Percentiles rank a stretch among this genome's conserved stretches.
Conservation (phyloP, 1,140 invertebrate species). For the Aphis gossypii region DNA sequence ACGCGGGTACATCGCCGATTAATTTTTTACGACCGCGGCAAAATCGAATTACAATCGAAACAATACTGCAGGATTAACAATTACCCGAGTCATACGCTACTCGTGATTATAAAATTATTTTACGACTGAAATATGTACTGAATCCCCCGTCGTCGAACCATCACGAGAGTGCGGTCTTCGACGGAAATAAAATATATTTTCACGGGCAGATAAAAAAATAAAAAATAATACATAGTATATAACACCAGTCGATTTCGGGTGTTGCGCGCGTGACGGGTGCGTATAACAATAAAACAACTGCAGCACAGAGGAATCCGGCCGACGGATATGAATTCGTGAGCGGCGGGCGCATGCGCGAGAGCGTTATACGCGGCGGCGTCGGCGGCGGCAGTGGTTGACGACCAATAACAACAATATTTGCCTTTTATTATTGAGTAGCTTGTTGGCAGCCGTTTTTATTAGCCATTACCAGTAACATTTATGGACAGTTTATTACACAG, state of each 20-base stretch:
- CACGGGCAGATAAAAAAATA: neutral
- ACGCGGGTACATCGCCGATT: neutral
- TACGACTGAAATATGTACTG: neutral
- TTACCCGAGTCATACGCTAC: too few relatives aligned
- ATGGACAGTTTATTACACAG: constrained; percentile 37
- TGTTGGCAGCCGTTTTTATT: constrained; percentile 50
- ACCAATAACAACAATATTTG: constrained; percentile 33
- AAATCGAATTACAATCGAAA: neutral
- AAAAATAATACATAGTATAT: neutral
- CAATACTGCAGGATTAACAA: too few relatives aligned
- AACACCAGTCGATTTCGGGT: neutral
- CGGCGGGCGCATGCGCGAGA: neutral
- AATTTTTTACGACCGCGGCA: neutral
- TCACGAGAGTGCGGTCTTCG: too few relatives aligned
- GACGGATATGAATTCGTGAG: neutral
- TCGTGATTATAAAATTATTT: neutral
- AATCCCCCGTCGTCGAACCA: neutral
- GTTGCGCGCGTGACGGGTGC: neutral
- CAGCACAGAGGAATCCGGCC: neutral
- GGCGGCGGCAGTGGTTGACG: neutral
- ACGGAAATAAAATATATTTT: neutral
- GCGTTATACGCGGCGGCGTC: neutral
- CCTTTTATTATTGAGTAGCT: constrained; percentile 35
- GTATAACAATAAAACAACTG: neutral
- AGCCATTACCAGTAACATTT: constrained; percentile 40